A percentile compares a stretch with the other conserved stretches of the same genome.
Conservation (phyloP, 2,113 vertebrate species). For the Emydura subglobosa region DNA sequence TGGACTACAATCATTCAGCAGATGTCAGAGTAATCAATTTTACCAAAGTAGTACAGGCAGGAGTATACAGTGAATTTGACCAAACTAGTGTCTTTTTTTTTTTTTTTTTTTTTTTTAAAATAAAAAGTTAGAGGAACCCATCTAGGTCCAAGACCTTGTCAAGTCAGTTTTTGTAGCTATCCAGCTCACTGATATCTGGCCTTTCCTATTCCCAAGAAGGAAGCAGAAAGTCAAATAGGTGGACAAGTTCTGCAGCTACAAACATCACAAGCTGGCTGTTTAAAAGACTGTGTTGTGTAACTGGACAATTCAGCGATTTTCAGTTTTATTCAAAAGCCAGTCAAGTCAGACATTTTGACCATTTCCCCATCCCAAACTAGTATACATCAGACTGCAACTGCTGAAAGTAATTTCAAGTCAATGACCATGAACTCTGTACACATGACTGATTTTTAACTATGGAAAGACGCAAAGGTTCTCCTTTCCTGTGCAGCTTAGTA, state of each 20-base stretch:
- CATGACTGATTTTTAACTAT: constrained; percentile 24
- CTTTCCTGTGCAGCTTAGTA: background rate
- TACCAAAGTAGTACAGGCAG: background rate
- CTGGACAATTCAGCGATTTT: background rate
- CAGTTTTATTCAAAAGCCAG: background rate
- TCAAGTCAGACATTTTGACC: background rate
- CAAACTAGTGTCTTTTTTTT: background rate
- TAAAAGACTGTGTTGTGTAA: background rate
- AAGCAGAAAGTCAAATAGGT: background rate
- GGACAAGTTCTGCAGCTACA: background rate
- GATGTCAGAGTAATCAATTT: background rate
- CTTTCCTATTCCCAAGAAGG: background rate
- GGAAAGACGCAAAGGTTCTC: constrained; percentile 17
- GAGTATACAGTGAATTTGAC: background rate
- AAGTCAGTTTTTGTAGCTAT: background rate
- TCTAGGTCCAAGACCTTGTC: background rate
- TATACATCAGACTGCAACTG: background rate
- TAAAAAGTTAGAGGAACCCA: background rate
- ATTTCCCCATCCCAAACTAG: background rate
- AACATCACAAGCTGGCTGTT: background rate
- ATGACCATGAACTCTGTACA: constrained; percentile 13
- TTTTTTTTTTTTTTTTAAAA: no score
- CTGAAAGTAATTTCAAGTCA: background rate
- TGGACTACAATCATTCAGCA: background rate
- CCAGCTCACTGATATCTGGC: background rate